Evolutionary conservation across 2,113 vertebrate species (phyloP), one percentile per base, ranked within the genome.

Genomic region (Epinephelus lanceolatus): DNA sequence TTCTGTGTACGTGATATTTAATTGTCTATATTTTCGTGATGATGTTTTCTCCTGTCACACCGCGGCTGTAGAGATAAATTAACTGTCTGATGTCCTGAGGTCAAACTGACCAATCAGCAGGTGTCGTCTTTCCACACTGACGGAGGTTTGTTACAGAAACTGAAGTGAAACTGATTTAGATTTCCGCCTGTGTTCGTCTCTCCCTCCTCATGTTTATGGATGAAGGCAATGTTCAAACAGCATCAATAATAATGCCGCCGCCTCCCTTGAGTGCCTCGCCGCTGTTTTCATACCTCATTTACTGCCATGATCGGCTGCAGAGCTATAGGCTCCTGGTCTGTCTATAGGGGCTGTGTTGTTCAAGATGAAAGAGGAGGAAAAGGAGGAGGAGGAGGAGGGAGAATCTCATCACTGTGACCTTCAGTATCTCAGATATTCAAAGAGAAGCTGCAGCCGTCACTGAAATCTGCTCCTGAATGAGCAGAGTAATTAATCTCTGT

Each of bases 361-460:
- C 6, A 37, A 37, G 49, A 56, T 71, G 25, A 70, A 61, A 33
- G 30, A n/a, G 15, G 40, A 2, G 55, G 33, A 37, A 7, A 7
- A 37, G 33, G 33, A 33, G 33, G 33, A 33, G 33, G 33, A 37
- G 33, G 33, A 37, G 33, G 33, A 7, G 33, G 33, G 6, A 7
- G 33, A 37, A 7, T 37, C 33, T 37, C 33, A 37, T 37, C 69
- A 61, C 57, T 69, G 73, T 83, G 87, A 89, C 90, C 88, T 92
- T 92, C 80, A 80, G 61, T 61, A 6, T 65, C 55, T 14, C 55
- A 63, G 76, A 75, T 59, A 76, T 27, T 52, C 72, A 83, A 53
- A 42, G 66, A 79, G 76, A 70, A 85, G 76, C 83, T 67, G 68
- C 78, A 69, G 63, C 47, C 40, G 33, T 37, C 33, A 37, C 42